Base-by-base conservation (phyloP, 2,888 invertebrate genomes). In the Gerris lacustris region DNA sequence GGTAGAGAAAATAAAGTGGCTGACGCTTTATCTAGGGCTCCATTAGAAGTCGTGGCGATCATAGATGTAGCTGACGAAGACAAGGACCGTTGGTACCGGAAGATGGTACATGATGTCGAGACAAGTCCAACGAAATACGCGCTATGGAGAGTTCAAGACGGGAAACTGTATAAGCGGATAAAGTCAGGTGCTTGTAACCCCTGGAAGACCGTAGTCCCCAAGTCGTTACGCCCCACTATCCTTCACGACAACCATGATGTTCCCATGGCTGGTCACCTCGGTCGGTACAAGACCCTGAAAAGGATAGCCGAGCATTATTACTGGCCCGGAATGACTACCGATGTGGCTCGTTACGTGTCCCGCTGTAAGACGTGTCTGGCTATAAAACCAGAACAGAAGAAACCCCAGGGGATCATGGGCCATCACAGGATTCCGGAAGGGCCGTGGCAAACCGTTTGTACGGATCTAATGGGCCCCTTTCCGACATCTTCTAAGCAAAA, bases 401-500 rank as follows among this genome's bases (percentile, higher is more conserved):
- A 31, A 4, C 31, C 31, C 4, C 31, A 31, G 31, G 31, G 31
- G 31, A 31, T 31, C 31, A 31, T 31, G 31, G 31, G 31, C 1
- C 31, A 31, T 31, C 31, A 31, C 31, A 31, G 31, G 31, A 31
- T 31, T 31, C 31, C 31, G 4, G 31, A 31, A 31, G 31, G 31
- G 4, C 31, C 31, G 1, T 31, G 31, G 31, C 31, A 77, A 63
- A 74, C 74, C 0, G 75, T 76, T 75, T 72, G 31, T 31, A 31
- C 31, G 1, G 31, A 31, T 31, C 31, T 31, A 31, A 31, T 31
- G 31, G 31, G 31, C 4, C 31, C 31, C 1, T 31, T 31, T 31
- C 31, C 31, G 4, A 31, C 31, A 31, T 31, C 31, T 1, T 31
- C 31, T 4, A 31, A 31, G 31, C 31, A 31, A 31, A 31, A 31